A percentile compares a stretch with the other conserved stretches of the same genome.
Conservation (phyloP, 2,113 vertebrate genomes). For the Thamnophis sirtalis region DNA sequence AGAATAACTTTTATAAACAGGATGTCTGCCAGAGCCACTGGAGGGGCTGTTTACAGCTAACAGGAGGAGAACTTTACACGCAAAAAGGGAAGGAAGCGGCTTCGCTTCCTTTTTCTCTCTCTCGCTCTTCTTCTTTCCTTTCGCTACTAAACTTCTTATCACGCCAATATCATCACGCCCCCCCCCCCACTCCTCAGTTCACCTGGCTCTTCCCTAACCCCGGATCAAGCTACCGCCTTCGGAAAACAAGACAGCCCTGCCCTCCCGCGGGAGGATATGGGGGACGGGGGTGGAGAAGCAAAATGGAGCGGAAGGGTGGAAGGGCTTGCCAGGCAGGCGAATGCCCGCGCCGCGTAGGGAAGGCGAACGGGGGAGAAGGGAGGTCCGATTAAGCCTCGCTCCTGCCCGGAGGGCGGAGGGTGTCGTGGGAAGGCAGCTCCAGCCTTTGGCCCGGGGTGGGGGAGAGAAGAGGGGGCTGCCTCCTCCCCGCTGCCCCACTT, state of each 20-base stretch:
- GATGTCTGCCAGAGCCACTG: slow-evolving; percentile 7
- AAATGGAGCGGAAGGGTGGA: background rate
- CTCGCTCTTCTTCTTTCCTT: no score
- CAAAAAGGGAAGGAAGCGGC: background rate
- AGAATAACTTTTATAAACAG: background rate
- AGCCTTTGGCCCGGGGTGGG: background rate
- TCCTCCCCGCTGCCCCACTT: background rate
- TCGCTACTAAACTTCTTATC: background rate
- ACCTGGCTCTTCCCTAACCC: background rate
- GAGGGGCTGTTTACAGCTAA: background rate
- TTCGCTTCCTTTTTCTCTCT: background rate
- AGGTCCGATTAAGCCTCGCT: background rate
- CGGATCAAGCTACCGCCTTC: background rate
- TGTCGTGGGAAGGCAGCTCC: background rate
- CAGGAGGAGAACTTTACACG: background rate
- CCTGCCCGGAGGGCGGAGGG: background rate
- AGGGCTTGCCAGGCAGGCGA: background rate
- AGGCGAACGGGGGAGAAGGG: background rate
- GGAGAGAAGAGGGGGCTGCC: background rate
- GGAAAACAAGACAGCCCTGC: background rate
- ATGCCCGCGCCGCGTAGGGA: background rate
- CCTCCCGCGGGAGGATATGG: background rate
- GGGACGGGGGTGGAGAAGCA: background rate
- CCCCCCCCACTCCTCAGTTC: background rate
- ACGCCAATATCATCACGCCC: no score